Evolutionary conservation across 2,113 vertebrate species (phyloP), one percentile per base, ranked within the genome.

Genomic region (Rattus rattus): DNA sequence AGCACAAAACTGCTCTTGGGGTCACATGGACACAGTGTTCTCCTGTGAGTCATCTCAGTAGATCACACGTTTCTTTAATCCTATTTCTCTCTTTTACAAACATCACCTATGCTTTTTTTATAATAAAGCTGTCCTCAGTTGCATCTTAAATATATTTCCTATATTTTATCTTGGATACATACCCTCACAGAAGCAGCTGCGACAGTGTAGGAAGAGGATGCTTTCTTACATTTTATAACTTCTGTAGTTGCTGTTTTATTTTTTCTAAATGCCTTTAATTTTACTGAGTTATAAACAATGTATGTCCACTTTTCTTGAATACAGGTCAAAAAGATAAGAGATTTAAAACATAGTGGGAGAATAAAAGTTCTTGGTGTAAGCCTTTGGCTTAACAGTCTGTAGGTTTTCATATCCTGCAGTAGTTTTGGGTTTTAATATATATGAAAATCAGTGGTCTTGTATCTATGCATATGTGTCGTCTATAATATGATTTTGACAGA

Each of bases 391-490:
- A 97, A 97, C 96, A 95, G 97, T 98, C 97, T 97, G 98, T 98
- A 97, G 98, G 98, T 98, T 99, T 99, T 99, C 99, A 98, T 99
- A 99, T 99, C 98, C 98, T 97, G 91, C 98, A 96, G 99, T 99
- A 99, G 98, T 98, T 98, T 99, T 76, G 98, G 98, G 98, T 99
- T 99, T 99, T 99, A 99, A 99, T 99, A 99, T 99, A 99, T 99
- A 99, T 99, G 99, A 99, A 99, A 99, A 99, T 99, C 99, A 99
- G 99, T 97, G 96, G 76, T 98, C 98, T 98, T 99, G 98, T 99
- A 99, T 99, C 99, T 99, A 98, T 99, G 98, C 98, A 99, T 99
- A 98, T 99, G 98, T 98, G 98, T 99, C 98, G 98, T 98, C 99
- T 99, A 99, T 99, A 99, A 99, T 99, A 98, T 98, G 98, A 99